Evolutionary conservation across 2,113 vertebrate genomes (phyloP).

Genomic region (Ranitomeya variabilis): DNA sequence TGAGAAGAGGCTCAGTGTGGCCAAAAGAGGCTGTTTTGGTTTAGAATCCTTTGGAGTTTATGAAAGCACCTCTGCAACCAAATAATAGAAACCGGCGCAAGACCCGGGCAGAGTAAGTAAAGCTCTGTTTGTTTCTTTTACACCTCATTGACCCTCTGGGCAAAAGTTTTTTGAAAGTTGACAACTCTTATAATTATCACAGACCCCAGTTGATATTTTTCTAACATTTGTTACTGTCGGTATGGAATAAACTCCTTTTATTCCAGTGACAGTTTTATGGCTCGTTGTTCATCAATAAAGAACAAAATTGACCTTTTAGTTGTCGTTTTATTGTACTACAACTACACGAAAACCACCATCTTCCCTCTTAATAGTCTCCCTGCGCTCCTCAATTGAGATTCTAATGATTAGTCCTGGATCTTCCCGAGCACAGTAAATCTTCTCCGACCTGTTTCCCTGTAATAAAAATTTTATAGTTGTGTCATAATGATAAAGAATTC

Average conservation of each 20-base stretch:
- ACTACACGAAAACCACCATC: slow-evolving; percentile 1
- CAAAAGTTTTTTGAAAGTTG: too few relatives aligned
- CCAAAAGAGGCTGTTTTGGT: too few relatives aligned
- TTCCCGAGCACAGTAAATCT: slow-evolving; percentile 48
- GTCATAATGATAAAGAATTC: slow-evolving; percentile 56
- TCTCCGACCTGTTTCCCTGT: slow-evolving; percentile 44
- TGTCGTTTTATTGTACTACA: slow-evolving; percentile 40
- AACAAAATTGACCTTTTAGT: slow-evolving; percentile 50
- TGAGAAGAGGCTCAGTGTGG: too few relatives aligned
- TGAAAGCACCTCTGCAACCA: too few relatives aligned
- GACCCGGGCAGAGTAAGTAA: too few relatives aligned
- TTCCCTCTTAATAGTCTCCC: slow-evolving; percentile 42
- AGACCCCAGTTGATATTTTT: neutral
- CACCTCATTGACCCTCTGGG: too few relatives aligned
- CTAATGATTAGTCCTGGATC: slow-evolving; percentile 50
- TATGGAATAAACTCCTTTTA: neutral
- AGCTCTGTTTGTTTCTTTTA: too few relatives aligned
- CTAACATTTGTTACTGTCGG: neutral
- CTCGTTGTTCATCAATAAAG: neutral
- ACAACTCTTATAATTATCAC: neutral
- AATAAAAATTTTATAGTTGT: slow-evolving; percentile 57
- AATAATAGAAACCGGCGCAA: too few relatives aligned
- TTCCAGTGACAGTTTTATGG: slow-evolving; percentile 2
- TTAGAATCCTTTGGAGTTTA: too few relatives aligned
- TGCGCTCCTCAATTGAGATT: slow-evolving; percentile 19